A percentile compares a stretch with the other conserved stretches of the same genome.
Evolutionary conservation across 2,797 vertebrate species (phyloP).

Genomic region (Dryobates pubescens): DNA sequence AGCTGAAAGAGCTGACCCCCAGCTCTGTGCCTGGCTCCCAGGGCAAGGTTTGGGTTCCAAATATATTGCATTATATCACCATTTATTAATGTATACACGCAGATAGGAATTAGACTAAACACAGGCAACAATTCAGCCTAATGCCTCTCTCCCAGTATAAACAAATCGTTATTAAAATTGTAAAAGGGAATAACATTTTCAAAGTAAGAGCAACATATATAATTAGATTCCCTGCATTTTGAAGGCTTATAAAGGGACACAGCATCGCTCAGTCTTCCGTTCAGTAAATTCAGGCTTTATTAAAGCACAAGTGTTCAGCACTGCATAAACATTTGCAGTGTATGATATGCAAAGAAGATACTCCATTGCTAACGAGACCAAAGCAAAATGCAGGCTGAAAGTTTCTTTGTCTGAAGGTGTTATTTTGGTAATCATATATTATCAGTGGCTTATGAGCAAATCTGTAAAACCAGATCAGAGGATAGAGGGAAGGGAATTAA

Average conservation of each 20-base stretch:
- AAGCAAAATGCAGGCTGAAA: conserved; percentile 75
- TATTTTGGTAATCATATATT: conserved; percentile 76
- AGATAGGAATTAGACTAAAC: conserved; percentile 72
- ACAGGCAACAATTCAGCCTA: conserved; percentile 66
- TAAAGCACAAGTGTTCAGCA: conserved; percentile 69
- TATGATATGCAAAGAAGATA: conserved; percentile 72
- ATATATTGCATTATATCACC: not conserved
- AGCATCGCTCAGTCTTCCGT: conserved; percentile 69
- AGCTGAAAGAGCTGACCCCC: not conserved
- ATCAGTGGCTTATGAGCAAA: conserved; percentile 75
- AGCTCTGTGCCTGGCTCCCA: not conserved
- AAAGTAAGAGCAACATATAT: conserved; percentile 75
- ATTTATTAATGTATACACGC: conserved; percentile 62
- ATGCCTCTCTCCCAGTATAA: conserved; percentile 68
- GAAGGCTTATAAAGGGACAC: conserved; percentile 66
- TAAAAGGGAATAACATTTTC: conserved; percentile 71
- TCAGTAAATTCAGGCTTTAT: conserved; percentile 73
- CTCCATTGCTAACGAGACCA: conserved; percentile 74
- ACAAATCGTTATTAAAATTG: conserved; percentile 77
- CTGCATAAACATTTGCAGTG: conserved; percentile 70
- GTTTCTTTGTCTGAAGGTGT: conserved; percentile 76
- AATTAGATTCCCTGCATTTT: conserved; percentile 77
- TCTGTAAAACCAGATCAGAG: conserved; percentile 73
- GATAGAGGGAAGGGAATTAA: conserved; percentile 63
- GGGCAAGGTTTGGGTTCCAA: conserved; percentile 36